These are phyloP conservation scores for Micromesistius poutassou DNA, from an alignment of 2,797 vertebrate species.

Conservation along the genomic window DNA sequence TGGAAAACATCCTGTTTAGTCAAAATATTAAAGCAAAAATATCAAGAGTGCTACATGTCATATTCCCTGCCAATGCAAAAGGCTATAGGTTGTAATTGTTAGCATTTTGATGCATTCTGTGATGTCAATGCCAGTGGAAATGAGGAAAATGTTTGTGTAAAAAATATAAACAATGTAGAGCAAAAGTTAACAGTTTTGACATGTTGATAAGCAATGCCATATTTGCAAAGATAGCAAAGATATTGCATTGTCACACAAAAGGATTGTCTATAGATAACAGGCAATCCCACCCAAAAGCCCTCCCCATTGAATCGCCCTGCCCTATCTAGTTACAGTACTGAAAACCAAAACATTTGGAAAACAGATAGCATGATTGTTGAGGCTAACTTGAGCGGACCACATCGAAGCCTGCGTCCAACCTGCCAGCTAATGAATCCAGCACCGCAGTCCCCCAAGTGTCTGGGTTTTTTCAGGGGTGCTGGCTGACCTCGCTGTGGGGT, in stretches of 20 bases:
- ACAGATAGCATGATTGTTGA: conserved; percentile 54
- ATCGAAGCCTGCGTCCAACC: conserved; percentile 38
- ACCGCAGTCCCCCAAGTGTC: conserved; percentile 48
- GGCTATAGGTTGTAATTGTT: neutral
- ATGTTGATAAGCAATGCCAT: conserved; percentile 15
- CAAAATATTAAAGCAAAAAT: neutral
- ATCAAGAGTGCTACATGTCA: neutral
- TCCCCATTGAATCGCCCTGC: conserved; percentile 47
- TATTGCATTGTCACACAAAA: conserved; percentile 47
- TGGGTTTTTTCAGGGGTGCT: conserved; percentile 30
- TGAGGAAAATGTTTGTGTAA: neutral
- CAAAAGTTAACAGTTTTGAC: neutral
- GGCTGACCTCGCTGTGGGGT: conserved; percentile 55
- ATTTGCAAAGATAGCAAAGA: conserved; percentile 45
- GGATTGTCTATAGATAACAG: conserved; percentile 37
- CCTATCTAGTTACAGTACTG: conserved; percentile 63
- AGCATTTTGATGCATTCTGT: neutral
- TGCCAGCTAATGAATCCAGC: conserved; percentile 53
- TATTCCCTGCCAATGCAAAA: neutral
- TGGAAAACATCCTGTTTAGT: neutral
- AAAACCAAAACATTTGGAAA: conserved; percentile 57
- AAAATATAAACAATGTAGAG: neutral
- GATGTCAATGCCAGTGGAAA: too few relatives aligned
- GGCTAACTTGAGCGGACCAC: conserved; percentile 53
- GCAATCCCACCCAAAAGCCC: conserved; percentile 49